Conservation (phyloP, 2,797 vertebrate genomes). For the Pagetopsis macropterus region DNA sequence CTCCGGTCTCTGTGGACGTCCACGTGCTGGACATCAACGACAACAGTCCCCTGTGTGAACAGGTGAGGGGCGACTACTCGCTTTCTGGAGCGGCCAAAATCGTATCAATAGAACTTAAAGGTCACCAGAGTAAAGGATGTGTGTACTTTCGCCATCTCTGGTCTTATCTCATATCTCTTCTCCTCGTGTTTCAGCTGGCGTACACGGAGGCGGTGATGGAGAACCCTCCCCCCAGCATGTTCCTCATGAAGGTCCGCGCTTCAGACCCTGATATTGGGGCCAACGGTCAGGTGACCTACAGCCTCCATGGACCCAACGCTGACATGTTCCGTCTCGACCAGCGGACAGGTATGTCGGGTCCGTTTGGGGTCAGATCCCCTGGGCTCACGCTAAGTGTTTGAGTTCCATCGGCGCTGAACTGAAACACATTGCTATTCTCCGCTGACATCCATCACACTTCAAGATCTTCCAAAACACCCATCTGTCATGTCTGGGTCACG, state of each 20-base stretch:
- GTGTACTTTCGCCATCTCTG: no score
- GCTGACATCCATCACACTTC: slow-evolving; percentile 38
- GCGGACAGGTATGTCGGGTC: slow-evolving; percentile 86
- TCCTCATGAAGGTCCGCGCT: slow-evolving; percentile 91
- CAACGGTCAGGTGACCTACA: slow-evolving; percentile 93
- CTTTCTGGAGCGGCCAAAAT: no score
- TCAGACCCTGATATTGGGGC: slow-evolving; percentile 89
- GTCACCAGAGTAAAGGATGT: no score
- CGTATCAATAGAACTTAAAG: no score
- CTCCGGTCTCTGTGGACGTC: slow-evolving; percentile 87
- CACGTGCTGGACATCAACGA: slow-evolving; percentile 96
- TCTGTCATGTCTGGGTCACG: neutral
- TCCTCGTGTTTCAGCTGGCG: slow-evolving; percentile 81
- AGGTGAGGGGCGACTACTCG: slow-evolving; percentile 81
- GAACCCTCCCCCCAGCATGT: slow-evolving; percentile 85
- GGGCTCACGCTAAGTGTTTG: slow-evolving; percentile 10
- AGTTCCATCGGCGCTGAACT: slow-evolving; percentile 13
- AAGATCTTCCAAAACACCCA: slow-evolving; percentile 36
- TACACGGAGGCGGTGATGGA: slow-evolving; percentile 92
- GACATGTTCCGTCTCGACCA: slow-evolving; percentile 92
- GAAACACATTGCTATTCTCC: slow-evolving; percentile 2
- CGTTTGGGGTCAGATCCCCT: slow-evolving; percentile 40
- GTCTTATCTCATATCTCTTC: slow-evolving; percentile 37
- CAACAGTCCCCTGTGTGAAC: slow-evolving; percentile 93
- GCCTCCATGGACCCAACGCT: slow-evolving; percentile 89